Conservation (phyloP, 1,140 invertebrate species). For the Lineus longissimus region DNA sequence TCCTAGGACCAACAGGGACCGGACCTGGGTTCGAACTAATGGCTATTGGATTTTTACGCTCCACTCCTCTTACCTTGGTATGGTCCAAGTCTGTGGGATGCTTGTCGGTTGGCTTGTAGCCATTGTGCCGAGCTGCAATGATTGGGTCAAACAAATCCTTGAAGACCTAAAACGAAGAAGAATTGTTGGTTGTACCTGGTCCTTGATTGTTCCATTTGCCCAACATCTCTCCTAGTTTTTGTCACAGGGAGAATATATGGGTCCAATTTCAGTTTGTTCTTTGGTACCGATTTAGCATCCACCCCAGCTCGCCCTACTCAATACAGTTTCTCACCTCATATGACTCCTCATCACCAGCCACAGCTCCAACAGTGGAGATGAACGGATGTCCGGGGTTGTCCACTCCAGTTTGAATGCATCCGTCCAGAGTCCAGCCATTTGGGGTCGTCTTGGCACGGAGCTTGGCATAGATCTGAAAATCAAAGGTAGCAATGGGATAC, state of each 20-base stretch:
- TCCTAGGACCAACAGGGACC: too few species aligned
- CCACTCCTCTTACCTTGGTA: constrained; percentile 14
- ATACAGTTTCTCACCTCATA: constrained; percentile 26
- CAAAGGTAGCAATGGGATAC: neutral
- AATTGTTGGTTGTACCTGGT: neutral
- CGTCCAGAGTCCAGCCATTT: constrained; percentile 24
- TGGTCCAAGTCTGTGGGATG: constrained; percentile 18
- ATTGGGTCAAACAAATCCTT: constrained; percentile 25
- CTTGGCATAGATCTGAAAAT: constrained; percentile 21
- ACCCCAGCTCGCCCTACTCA: too few species aligned
- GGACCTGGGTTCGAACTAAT: too few species aligned
- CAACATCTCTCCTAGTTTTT: too few species aligned
- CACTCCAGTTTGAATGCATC: constrained; percentile 25
- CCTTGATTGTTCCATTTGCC: too few species aligned
- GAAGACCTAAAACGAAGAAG: constrained; percentile 19
- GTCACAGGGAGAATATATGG: too few species aligned
- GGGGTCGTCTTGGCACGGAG: constrained; percentile 19
- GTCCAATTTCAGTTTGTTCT: too few species aligned
- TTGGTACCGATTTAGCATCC: too few species aligned
- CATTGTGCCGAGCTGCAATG: constrained; percentile 20
- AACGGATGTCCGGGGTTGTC: constrained; percentile 17
- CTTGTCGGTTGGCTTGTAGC: constrained; percentile 12
- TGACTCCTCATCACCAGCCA: constrained; percentile 32
- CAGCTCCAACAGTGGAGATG: constrained; percentile 20
- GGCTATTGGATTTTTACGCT: neutral